Evolutionary conservation across 1,140 invertebrate species (phyloP), one percentile per base, ranked within the genome.

Genomic region (Nylanderia fulva): DNA sequence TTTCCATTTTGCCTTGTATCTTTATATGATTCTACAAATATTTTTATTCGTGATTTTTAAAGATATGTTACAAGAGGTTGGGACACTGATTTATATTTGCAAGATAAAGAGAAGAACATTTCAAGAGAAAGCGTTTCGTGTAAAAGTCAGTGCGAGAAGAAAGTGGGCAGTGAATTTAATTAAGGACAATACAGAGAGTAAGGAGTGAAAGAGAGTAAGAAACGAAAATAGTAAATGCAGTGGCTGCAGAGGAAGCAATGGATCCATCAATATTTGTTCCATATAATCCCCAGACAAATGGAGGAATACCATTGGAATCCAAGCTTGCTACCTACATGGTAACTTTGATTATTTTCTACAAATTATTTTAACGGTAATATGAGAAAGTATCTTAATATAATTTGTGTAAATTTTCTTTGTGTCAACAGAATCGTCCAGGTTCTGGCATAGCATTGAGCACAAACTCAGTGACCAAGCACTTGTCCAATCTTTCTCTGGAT

Each of bases 291-390:
- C 93, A 95, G 89, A 92, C 97, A 63, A 97, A 97, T 95, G 97
- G 97, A 91, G 96, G 97, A 91, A 96, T 98, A 91, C 97, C 97
- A 61, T 96, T 97, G 93, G 97, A 98, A 93, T 98, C 97, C 85
- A 98, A 98, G 94, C 95, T 98, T 91, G 97, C 97, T 77, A 97
- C 97, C 88, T 98, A 98, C 94, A 97, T 98, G 97, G 97, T 97
- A 95, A 52, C 18, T n/a, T n/a, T 18, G 29, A 69, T 48, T 15
- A 27, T 36, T 77, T 27, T 58, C 45, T n/a, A 11, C n/a, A 61
- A n/a, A n/a, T n/a, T n/a, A n/a, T n/a, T n/a, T 84, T 82, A 61
- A 15, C 1, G 33, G 0, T 1, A 69, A 54, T 52, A 24, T n/a
- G 7, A 63, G 5, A n/a, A n/a, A 54, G 27, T 15, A 9, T 39